These are phyloP conservation scores for Phoebastria nigripes DNA, from an alignment of 2,797 vertebrate species.

Conservation along the genomic window DNA sequence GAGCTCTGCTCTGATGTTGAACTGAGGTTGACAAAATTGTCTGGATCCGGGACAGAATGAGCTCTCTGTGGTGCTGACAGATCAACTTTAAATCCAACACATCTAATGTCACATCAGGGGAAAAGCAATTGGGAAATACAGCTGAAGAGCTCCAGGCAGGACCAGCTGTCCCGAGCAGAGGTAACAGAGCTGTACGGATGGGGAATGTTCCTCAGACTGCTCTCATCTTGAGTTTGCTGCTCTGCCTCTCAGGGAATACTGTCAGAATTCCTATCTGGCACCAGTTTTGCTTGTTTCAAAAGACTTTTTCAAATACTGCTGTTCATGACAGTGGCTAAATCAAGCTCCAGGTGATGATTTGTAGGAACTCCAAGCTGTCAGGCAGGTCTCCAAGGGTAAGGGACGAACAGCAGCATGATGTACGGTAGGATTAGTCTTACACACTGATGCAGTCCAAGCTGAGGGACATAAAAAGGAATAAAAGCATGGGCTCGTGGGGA, in stretches of 20 bases:
- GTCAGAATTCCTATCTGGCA: not conserved
- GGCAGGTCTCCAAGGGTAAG: not conserved
- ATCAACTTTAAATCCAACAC: not conserved
- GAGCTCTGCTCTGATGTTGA: not conserved
- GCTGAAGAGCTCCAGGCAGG: not conserved
- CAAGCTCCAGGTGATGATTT: not conserved
- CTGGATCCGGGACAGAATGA: not conserved
- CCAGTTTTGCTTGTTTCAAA: not conserved
- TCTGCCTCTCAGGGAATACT: not conserved
- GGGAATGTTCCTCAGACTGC: not conserved
- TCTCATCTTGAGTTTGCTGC: not conserved
- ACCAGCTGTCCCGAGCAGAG: not conserved
- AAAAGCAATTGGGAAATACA: not conserved
- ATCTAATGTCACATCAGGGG: not conserved
- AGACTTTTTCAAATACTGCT: not conserved
- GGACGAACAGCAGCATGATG: not conserved
- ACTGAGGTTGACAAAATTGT: not conserved
- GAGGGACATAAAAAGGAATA: not conserved
- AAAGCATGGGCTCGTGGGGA: rapidly evolving
- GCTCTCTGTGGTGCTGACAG: not conserved
- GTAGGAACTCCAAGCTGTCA: not conserved
- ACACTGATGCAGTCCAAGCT: not conserved
- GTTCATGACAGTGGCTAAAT: not conserved
- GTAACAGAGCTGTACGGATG: not conserved
- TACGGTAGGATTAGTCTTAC: not conserved